Conservation (phyloP, 2,797 vertebrate species). For the Acridotheres tristis region DNA sequence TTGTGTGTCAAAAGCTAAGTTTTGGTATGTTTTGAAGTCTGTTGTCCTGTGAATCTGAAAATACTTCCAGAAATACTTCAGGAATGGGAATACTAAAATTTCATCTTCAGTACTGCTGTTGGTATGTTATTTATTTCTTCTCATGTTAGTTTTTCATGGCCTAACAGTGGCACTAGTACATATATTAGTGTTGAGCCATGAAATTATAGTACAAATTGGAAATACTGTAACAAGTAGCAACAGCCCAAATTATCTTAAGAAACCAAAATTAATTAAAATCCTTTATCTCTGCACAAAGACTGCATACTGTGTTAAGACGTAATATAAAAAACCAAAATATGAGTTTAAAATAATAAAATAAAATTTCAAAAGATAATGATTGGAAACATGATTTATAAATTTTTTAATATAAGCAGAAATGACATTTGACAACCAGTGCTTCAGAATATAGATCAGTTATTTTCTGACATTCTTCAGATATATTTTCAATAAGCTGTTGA, state of each 20-base stretch:
- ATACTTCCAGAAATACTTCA: neutral
- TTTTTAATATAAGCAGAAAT: neutral
- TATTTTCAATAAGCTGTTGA: neutral
- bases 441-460: neutral
- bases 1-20: neutral
- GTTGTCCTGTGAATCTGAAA: neutral
- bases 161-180: neutral
- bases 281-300: neutral
- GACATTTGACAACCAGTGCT: neutral
- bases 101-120: neutral
- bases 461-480: neutral
- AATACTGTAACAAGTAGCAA: neutral
- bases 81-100: neutral
- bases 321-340: neutral
- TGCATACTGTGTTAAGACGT: neutral
- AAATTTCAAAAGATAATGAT: neutral
- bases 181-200: neutral
- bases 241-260: neutral
- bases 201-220: neutral
- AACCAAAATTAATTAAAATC: neutral
- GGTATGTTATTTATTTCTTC: neutral
- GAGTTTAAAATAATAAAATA: neutral
- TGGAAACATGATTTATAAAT: neutral
- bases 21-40: neutral
- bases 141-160: neutral